phyloP scores from a whole-genome alignment of 2,888 invertebrate species.

The Cactoblastis cactorum region DNA sequence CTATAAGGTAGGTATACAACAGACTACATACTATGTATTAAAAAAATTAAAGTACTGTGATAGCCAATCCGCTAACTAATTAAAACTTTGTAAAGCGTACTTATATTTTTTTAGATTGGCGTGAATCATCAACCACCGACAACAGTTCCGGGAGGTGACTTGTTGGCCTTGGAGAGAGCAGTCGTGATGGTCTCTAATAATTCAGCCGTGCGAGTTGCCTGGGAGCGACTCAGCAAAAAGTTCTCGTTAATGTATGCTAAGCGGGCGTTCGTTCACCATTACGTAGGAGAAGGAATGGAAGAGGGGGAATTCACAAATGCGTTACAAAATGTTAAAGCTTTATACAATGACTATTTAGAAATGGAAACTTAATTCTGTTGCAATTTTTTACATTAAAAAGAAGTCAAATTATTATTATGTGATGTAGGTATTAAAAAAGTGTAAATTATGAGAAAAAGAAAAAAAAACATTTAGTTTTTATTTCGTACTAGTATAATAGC shows the following conservation, averaged over 20 bases:
- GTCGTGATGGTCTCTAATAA: slow-evolving; percentile 92
- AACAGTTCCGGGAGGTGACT: slow-evolving; percentile 86
- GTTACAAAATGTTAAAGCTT: slow-evolving; percentile 79
- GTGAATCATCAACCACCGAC: slow-evolving; percentile 88
- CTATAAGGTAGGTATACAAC: too few relatives aligned
- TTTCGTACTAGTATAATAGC: too few relatives aligned
- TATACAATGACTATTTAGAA: slow-evolving; percentile 84
- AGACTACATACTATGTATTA: too few relatives aligned
- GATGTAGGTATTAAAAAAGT: too few relatives aligned
- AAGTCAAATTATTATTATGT: too few relatives aligned
- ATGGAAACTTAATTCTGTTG: slow-evolving; percentile 66
- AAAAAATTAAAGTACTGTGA: too few relatives aligned
- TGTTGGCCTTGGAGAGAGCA: slow-evolving; percentile 86
- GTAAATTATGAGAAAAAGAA: too few relatives aligned
- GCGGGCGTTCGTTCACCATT: slow-evolving; percentile 94
- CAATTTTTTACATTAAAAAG: neutral
- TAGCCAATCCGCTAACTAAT: too few relatives aligned
- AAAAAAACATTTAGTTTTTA: too few relatives aligned
- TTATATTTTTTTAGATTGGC: slow-evolving; percentile 77
- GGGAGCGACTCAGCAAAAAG: slow-evolving; percentile 88
- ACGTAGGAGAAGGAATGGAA: slow-evolving; percentile 86
- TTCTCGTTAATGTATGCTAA: slow-evolving; percentile 90
- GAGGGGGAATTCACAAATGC: slow-evolving; percentile 83
- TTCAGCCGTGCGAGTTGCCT: slow-evolving; percentile 87
- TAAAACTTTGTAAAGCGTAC: neutral